These are phyloP conservation scores for Parnassius orleans DNA, from an alignment of 2,888 invertebrate genomes.

Conservation along the genomic window DNA sequence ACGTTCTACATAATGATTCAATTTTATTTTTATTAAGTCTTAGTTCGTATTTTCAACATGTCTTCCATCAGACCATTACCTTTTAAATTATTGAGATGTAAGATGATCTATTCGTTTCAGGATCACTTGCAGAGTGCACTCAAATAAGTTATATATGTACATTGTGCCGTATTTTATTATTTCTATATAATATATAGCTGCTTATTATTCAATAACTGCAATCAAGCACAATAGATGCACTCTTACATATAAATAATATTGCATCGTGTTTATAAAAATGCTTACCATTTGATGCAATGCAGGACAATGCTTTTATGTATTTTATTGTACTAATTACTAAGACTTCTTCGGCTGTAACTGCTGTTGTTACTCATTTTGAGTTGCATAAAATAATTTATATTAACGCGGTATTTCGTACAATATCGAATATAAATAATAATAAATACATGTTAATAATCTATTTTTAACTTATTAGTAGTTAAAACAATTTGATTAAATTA, in stretches of 20 bases:
- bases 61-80: background rate
- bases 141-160: slow-evolving; percentile 4
- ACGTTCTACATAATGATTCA: background rate
- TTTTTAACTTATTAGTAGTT: too few species aligned
- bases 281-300: slow-evolving; percentile 34
- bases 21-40: too few species aligned
- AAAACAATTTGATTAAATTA: too few species aligned
- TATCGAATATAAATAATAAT: too few species aligned
- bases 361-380: background rate
- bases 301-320: slow-evolving; percentile 26
- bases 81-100: too few species aligned
- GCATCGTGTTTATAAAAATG: slow-evolving; percentile 26
- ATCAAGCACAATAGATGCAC: slow-evolving; percentile 9
- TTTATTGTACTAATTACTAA: slow-evolving; percentile 15
- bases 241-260: slow-evolving; percentile 3
- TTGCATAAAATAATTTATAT: background rate
- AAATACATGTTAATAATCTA: too few species aligned
- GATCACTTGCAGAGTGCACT: slow-evolving; percentile 12
- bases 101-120: background rate
- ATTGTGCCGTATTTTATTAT: background rate
- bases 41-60: background rate
- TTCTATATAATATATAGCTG: slow-evolving; percentile 5
- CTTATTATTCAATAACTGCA: slow-evolving; percentile 11
- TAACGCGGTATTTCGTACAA: too few species aligned
- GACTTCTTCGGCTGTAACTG: slow-evolving; percentile 1